Percentiles rank a stretch among this genome's conserved stretches.
phyloP scores from a whole-genome alignment of 1,140 invertebrate genomes.

The Lepidurus apus region DNA sequence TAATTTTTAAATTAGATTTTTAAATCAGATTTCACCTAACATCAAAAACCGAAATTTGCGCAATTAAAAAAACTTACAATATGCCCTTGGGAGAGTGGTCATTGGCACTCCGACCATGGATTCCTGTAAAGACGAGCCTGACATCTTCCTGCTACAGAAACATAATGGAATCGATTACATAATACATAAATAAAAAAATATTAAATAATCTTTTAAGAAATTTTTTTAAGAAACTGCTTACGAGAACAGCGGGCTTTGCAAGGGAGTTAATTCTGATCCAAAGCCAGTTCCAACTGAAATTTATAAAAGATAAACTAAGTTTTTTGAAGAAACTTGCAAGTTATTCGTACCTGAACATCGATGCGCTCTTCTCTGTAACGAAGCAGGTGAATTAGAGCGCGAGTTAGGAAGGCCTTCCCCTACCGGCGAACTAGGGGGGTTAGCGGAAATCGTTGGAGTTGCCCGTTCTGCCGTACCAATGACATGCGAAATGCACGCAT shows the following conservation, averaged over 20 bases:
- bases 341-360: background rate
- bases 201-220: too few species aligned
- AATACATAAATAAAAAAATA: background rate
- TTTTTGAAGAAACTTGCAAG: background rate
- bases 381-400: background rate
- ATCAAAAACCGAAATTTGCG: background rate
- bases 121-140: background rate
- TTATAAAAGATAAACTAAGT: background rate
- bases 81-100: background rate
- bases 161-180: background rate
- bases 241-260: background rate
- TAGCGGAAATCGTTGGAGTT: background rate
- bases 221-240: background rate
- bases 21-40: background rate
- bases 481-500: slow-evolving; percentile 71
- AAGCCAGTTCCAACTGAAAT: background rate
- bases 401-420: background rate
- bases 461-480: slow-evolving; percentile 54
- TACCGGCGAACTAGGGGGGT: background rate
- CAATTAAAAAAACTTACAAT: background rate
- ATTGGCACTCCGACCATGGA: background rate
- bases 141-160: background rate
- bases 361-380: background rate
- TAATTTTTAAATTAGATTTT: background rate
- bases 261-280: background rate